phyloP scores from a whole-genome alignment of 1,140 invertebrate species.

The Penaeus chinensis region DNA sequence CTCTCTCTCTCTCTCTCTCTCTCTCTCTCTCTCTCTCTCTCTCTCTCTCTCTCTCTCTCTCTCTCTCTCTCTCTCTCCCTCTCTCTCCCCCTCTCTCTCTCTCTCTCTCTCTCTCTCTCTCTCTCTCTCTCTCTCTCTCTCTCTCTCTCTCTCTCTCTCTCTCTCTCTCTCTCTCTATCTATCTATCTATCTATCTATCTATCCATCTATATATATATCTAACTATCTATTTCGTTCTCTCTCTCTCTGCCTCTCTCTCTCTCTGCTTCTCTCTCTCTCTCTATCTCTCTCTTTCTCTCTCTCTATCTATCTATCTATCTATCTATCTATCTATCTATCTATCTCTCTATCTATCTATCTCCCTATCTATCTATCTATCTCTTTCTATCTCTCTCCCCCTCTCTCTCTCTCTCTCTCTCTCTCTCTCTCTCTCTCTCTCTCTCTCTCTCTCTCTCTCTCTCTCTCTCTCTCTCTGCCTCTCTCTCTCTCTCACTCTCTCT shows the following conservation, averaged over 20 bases:
- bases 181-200: too few relatives aligned
- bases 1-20: too few relatives aligned
- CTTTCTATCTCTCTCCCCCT: slow-evolving; percentile 7
- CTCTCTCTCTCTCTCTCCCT: slow-evolving; percentile 20
- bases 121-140: not conserved
- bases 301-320: too few relatives aligned
- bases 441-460: not conserved
- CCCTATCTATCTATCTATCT: not conserved
- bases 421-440: not conserved
- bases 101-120: not conserved
- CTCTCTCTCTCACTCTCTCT: slow-evolving; percentile 8
- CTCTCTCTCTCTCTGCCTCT: slow-evolving; percentile 4
- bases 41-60: slow-evolving; percentile 12
- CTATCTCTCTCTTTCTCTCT: too few relatives aligned
- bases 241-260: too few relatives aligned
- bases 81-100: not conserved
- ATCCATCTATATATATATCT: too few relatives aligned
- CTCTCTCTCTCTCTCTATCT: too few relatives aligned
- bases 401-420: slow-evolving; percentile 18
- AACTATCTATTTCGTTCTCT: too few relatives aligned
- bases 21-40: too few relatives aligned
- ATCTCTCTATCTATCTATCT: too few relatives aligned
- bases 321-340: too few relatives aligned
- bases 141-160: slow-evolving; percentile 10
- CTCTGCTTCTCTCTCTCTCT: too few relatives aligned